A percentile compares a stretch with the other conserved stretches of the same genome.
Conservation (phyloP, 2,888 invertebrate genomes). For the Hypercompe scribonia region DNA sequence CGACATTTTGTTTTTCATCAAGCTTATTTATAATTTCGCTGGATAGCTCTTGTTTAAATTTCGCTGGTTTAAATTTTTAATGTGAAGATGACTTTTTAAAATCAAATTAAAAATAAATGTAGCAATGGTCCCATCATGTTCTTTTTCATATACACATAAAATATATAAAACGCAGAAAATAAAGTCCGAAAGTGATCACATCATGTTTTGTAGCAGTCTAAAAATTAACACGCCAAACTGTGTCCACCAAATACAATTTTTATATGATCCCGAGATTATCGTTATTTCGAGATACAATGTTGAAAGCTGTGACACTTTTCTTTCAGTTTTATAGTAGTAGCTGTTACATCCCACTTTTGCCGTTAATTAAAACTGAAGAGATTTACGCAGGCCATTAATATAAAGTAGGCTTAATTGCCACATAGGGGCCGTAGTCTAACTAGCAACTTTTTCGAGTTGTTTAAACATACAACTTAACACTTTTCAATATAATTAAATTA, state of each 20-base stretch:
- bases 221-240: background rate
- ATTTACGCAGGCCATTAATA: background rate
- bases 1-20: too few species aligned
- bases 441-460: background rate
- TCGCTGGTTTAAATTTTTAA: too few species aligned
- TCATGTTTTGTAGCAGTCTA: background rate
- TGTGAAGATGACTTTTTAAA: too few species aligned
- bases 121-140: too few species aligned
- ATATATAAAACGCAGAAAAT: background rate
- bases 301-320: constrained; percentile 7
- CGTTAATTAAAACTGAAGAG: constrained; percentile 5
- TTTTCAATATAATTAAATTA: background rate
- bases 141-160: background rate
- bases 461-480: too few species aligned
- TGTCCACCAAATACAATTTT: background rate
- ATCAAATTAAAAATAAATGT: too few species aligned
- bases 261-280: background rate
- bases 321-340: constrained; percentile 7
- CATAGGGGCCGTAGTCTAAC: background rate
- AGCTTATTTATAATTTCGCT: too few species aligned
- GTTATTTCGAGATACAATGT: background rate
- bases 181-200: background rate
- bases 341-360: background rate
- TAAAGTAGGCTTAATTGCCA: background rate
- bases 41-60: too few species aligned